phyloP scores from a whole-genome alignment of 2,797 vertebrate genomes.

The Thaleichthys pacificus region DNA sequence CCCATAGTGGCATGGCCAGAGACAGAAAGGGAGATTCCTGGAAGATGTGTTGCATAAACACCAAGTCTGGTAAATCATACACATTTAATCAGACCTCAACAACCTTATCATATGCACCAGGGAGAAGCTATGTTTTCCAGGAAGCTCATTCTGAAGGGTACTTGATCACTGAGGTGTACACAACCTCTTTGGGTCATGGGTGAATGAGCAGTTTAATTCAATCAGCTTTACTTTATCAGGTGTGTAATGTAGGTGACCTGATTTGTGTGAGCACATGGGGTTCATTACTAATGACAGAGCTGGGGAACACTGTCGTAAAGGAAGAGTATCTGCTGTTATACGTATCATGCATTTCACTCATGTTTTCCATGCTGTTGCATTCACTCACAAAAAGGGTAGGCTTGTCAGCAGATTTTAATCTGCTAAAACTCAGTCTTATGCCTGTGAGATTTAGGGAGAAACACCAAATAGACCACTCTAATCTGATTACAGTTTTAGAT shows the following conservation, averaged over 20 bases:
- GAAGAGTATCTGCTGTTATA: too few species aligned
- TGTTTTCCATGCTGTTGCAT: conserved; percentile 7
- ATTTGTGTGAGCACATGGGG: too few species aligned
- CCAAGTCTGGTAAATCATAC: too few species aligned
- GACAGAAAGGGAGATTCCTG: too few species aligned
- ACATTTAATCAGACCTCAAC: too few species aligned
- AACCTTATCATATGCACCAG: too few species aligned
- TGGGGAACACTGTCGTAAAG: neutral
- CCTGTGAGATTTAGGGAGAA: neutral
- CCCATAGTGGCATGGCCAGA: too few species aligned
- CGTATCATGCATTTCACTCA: neutral
- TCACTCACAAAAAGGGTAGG: neutral
- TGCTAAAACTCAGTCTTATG: conserved; percentile 1
- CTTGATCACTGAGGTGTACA: neutral
- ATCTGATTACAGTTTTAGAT: conserved; percentile 4
- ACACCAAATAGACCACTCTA: neutral
- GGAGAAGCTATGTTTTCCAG: too few species aligned
- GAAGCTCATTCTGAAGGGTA: neutral
- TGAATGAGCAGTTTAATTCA: neutral
- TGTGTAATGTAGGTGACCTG: neutral
- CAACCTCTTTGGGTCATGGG: neutral
- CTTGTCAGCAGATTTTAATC: conserved; percentile 10
- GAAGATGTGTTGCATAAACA: too few species aligned
- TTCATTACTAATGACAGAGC: neutral
- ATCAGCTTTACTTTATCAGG: neutral